Conservation (phyloP, 1,140 invertebrate species). For the Holcopasites calliopsidis region DNA sequence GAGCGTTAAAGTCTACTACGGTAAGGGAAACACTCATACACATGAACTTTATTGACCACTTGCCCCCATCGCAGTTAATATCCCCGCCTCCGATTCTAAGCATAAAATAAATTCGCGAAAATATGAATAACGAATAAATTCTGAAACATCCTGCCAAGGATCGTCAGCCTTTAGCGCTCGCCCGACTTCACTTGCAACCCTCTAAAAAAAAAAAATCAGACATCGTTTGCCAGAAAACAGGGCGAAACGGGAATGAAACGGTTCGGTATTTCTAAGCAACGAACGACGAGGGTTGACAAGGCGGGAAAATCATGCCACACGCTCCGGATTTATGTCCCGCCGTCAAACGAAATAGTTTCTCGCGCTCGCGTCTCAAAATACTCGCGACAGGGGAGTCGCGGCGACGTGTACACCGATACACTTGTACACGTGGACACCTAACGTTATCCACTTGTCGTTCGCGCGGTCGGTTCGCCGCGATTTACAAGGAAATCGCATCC, state of each 20-base stretch:
- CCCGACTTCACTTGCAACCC: slow-evolving; percentile 49
- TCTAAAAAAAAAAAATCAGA: slow-evolving; percentile 36
- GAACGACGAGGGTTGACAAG: slow-evolving; percentile 78
- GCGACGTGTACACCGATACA: slow-evolving; percentile 18
- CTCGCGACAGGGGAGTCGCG: slow-evolving; percentile 24
- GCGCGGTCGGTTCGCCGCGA: slow-evolving; percentile 24
- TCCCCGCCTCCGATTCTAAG: neutral
- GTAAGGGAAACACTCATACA: neutral
- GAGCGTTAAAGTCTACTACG: neutral
- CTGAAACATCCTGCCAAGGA: neutral
- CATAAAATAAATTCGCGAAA: neutral
- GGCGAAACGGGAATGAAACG: slow-evolving; percentile 48
- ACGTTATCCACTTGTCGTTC: slow-evolving; percentile 51
- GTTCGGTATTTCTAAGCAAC: slow-evolving; percentile 78
- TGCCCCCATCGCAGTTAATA: neutral
- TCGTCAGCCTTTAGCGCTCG: slow-evolving; percentile 22
- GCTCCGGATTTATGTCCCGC: slow-evolving; percentile 74
- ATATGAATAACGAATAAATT: no score
- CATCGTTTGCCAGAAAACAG: neutral
- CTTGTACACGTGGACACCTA: slow-evolving; percentile 45
- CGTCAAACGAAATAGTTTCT: slow-evolving; percentile 68
- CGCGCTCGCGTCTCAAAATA: slow-evolving; percentile 58
- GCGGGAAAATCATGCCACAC: slow-evolving; percentile 74
- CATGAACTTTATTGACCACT: neutral
- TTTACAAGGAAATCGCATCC: slow-evolving; percentile 52